A percentile compares a stretch with the other conserved stretches of the same genome.
Evolutionary conservation across 2,888 invertebrate genomes (phyloP).

Genomic region (Bibio marci): DNA sequence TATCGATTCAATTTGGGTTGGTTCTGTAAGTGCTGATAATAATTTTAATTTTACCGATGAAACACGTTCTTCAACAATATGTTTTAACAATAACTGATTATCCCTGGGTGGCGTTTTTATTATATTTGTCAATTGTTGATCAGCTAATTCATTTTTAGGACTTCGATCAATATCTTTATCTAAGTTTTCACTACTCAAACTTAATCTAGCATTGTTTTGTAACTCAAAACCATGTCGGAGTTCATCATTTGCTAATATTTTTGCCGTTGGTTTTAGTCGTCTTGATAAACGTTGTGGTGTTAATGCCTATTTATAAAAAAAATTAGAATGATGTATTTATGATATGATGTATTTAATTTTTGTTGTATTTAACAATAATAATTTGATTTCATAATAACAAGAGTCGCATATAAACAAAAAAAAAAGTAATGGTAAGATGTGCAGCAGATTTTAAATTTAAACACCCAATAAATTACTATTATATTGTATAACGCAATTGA

Average conservation of each 20-base stretch:
- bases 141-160: background rate
- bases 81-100: conserved; percentile 8
- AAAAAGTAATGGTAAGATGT: too few species aligned
- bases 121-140: background rate
- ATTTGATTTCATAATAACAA: too few species aligned
- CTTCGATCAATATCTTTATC: conserved; percentile 5
- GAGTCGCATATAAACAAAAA: too few species aligned
- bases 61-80: background rate
- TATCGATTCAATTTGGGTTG: background rate
- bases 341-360: conserved; percentile 12
- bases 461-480: too few species aligned
- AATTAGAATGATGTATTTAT: background rate
- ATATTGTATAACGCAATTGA: too few species aligned
- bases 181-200: conserved; percentile 17
- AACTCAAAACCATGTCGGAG: conserved; percentile 38
- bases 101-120: background rate
- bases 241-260: conserved; percentile 47
- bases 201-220: conserved; percentile 37
- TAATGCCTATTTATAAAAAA: background rate
- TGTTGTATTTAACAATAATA: too few species aligned
- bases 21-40: background rate
- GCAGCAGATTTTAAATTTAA: too few species aligned
- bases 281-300: conserved; percentile 31
- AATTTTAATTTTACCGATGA: background rate
- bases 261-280: conserved; percentile 47